Conservation (phyloP, 2,113 vertebrate species). For the Turdus rufiventris region DNA sequence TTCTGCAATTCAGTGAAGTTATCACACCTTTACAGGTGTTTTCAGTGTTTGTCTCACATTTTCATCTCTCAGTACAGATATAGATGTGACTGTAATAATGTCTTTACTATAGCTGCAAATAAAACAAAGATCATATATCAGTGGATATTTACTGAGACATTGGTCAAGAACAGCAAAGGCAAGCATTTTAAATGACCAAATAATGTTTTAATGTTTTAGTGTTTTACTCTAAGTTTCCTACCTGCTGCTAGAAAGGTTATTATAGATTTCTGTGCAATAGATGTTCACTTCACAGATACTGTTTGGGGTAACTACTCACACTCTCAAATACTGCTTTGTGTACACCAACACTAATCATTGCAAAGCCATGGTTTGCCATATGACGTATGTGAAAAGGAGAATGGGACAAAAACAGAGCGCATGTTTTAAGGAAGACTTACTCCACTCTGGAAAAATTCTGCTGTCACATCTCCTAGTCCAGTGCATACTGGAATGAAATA, state of each 20-base stretch:
- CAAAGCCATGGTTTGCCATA: not conserved
- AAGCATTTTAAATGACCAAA: not conserved
- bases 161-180: not conserved
- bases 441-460: not conserved
- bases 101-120: not conserved
- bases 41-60: not conserved
- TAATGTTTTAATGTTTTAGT: no score
- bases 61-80: not conserved
- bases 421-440: not conserved
- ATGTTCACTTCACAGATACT: not conserved
- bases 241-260: not conserved
- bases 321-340: not conserved
- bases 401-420: not conserved
- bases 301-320: fast-evolving
- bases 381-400: not conserved
- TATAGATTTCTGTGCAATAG: not conserved
- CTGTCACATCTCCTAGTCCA: not conserved
- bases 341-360: fast-evolving
- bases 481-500: not conserved
- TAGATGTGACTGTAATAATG: not conserved
- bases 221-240: no score
- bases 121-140: not conserved
- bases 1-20: not conserved
- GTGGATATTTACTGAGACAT: not conserved
- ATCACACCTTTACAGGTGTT: not conserved